Evolutionary conservation across 2,888 invertebrate species (phyloP).

Genomic region (Leptopilina syphax): DNA sequence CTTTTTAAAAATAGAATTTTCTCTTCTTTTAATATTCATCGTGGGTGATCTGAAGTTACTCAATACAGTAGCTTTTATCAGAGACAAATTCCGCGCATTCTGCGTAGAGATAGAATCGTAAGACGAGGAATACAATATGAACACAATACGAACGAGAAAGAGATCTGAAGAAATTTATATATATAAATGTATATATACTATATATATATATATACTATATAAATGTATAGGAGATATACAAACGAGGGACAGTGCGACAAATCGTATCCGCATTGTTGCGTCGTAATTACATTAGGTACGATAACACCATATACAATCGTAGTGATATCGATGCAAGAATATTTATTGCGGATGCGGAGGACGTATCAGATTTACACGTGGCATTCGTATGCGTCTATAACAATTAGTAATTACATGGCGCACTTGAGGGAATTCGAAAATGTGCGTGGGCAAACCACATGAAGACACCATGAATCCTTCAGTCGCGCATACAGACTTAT

Average conservation of each 20-base stretch:
- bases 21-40: not conserved
- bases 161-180: not conserved
- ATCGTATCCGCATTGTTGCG: constrained; percentile 31
- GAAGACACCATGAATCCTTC: constrained; percentile 16
- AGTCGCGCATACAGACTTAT: not conserved
- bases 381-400: constrained; percentile 55
- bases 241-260: constrained; percentile 4
- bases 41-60: not conserved
- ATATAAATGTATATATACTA: not conserved
- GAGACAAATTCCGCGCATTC: constrained; percentile 11
- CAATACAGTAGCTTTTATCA: constrained; percentile 1
- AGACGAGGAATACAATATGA: not conserved
- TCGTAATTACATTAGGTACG: constrained; percentile 29
- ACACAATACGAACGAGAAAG: not conserved
- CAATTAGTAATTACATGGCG: constrained; percentile 63
- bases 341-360: constrained; percentile 49
- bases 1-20: not conserved
- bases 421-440: constrained; percentile 56
- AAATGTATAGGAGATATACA: too few species aligned
- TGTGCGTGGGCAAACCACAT: constrained; percentile 58
- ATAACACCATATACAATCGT: constrained; percentile 20
- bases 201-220: not conserved
- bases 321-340: constrained; percentile 15
- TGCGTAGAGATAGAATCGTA: constrained; percentile 25
- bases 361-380: constrained; percentile 42